Evolutionary conservation across 2,797 vertebrate species (phyloP), one percentile per base, ranked within the genome.

Genomic region (Channa striata): DNA sequence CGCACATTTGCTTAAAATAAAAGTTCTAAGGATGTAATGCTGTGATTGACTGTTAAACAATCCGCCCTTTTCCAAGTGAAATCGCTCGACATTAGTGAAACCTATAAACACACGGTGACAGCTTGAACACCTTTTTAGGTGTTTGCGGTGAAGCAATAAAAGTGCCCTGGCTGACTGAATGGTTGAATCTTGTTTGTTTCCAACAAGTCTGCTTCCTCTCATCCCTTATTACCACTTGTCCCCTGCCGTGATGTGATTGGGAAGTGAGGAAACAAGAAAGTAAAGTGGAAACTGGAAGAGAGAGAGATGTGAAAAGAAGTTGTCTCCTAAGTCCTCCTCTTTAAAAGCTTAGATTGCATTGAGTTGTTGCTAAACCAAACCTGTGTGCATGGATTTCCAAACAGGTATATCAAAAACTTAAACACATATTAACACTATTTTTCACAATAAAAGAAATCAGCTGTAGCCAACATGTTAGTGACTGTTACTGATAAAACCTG

Each of bases 101-200:
- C 11, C 59, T 40, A 44, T 17, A 60, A 65, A 58, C 52, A 46
- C 4, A 36, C 33, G 12, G 30, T 52, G 79, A 80, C 72, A 77
- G 62, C 53, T 16, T 51, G n/a, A 74, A 62, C 14, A 51, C 40
- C 49, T 56, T 71, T 30, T 69, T 11, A 60, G 61, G 75, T 72
- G 71, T 72, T 80, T 77, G 43, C 49, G 61, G 60, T 37, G 57
- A 74, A 68, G 68, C 63, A 74, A 52, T 63, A 76, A 78, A n/a
- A 66, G 37, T 43, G 49, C 17, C 16, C 52, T 8, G 51, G 34
- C 70, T 51, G 59, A 69, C 65, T 66, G 44, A 72, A 74, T 6
- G 57, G 44, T 39, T 63, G 44, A 37, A 50, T 73, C 44, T 77
- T 57, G 56, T 67, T 83, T 63, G 53, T 57, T 81, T 74, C 61